Evolutionary conservation across 2,113 vertebrate species (phyloP), one percentile per base, ranked within the genome.

Genomic region (Origma solitaria): DNA sequence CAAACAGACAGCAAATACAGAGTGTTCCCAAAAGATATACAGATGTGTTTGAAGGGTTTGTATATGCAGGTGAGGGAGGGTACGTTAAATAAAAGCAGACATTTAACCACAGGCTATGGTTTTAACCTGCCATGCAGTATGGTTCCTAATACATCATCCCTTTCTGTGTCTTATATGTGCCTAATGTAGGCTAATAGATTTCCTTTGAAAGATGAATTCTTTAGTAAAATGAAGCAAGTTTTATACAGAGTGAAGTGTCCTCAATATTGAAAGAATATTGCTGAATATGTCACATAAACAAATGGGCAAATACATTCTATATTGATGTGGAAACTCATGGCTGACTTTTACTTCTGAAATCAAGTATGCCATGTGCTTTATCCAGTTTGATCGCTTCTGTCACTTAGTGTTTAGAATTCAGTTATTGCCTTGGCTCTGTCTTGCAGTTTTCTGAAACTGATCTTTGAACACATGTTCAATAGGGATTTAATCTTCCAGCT

Each of bases 31-130:
- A 37, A 82, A 61, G 33, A 27, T 21, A 72, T 5, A 25, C 2
- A 76, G 38, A 44, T 53, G 2, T 53, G 13, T 70, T 84, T 57
- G 50, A 12, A 66, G 22, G 7, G 10, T 53, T 49, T 3, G 0
- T 42, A 17, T 18, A 14, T 15, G 16, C 17, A 21, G 2, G 0
- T 22, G 19, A 9, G 1, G 3, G 12, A 15, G 4, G 71, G 24
- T 27, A 64, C 3, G 17, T 45, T 47, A 71, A 40, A 9, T 70
- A 22, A 81, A 88, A 89, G n/a, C 33, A 77, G 53, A 40, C 9
- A 28, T 27, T 58, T 76, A 45, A 68, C 11, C 11, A 68, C 30
- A 54, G 49, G 11, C 30, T 71, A 5, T 27, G 12, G 5, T 68
- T 94, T 90, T 40, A 62, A 69, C 8, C 7, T 58, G 31, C 17